A percentile compares a stretch with the other conserved stretches of the same genome.
These are phyloP conservation scores for Micrasema longulum DNA, from an alignment of 1,140 invertebrate species.

Conservation along the genomic window DNA sequence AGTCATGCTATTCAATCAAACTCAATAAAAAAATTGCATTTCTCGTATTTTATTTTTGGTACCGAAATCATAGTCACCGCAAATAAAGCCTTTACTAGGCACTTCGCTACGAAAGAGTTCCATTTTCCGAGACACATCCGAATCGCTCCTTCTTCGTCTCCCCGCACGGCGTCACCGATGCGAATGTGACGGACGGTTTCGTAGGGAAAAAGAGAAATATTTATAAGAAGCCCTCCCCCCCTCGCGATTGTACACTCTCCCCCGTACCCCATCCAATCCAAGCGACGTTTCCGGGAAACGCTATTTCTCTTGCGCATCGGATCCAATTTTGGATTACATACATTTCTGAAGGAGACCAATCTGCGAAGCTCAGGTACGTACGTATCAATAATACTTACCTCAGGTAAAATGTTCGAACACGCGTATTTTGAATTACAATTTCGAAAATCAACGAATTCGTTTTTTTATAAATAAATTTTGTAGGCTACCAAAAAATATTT, in stretches of 20 bases:
- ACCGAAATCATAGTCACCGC: conserved; percentile 8
- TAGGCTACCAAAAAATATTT: too few relatives aligned
- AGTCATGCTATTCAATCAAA: too few relatives aligned
- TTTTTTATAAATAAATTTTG: too few relatives aligned
- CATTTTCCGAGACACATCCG: conserved; percentile 35
- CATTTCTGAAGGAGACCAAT: conserved; percentile 49
- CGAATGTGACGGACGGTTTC: conserved; percentile 40
- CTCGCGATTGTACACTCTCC: neutral
- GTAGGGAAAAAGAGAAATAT: conserved; percentile 40
- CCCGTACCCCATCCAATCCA: neutral
- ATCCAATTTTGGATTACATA: conserved; percentile 56
- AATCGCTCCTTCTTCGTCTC: conserved; percentile 33
- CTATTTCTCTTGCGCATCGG: conserved; percentile 55
- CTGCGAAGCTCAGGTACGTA: conserved; percentile 35
- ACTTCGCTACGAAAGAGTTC: conserved; percentile 33
- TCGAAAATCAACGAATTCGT: too few relatives aligned
- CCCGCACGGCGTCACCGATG: conserved; percentile 30
- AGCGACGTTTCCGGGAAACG: conserved; percentile 48
- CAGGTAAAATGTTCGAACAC: conserved; percentile 39
- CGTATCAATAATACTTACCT: conserved; percentile 52
- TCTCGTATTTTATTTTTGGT: too few relatives aligned
- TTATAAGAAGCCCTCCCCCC: conserved; percentile 25
- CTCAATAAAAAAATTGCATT: too few relatives aligned
- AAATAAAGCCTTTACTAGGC: conserved; percentile 32
- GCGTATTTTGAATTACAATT: conserved; percentile 24